Conservation (phyloP, 2,113 vertebrate species). For the Agapornis roseicollis region DNA sequence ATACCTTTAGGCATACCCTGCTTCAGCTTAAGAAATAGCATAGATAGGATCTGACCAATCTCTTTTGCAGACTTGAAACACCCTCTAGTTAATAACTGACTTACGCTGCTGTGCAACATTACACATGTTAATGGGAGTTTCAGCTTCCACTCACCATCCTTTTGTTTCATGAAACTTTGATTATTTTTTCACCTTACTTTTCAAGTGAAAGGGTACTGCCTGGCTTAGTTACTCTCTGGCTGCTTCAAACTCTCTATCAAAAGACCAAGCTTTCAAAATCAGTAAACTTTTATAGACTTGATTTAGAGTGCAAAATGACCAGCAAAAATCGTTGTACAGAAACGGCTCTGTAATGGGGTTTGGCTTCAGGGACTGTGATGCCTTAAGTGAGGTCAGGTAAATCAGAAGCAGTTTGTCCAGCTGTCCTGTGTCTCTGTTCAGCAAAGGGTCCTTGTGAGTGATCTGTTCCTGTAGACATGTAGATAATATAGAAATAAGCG, state of each 20-base stretch:
- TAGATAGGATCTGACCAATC: background rate
- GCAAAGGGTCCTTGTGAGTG: background rate
- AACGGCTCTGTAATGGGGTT: rapidly evolving
- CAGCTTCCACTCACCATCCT: background rate
- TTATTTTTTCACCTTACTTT: background rate
- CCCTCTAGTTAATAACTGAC: conserved; percentile 19
- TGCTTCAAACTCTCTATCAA: background rate
- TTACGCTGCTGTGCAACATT: background rate
- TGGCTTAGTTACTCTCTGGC: background rate
- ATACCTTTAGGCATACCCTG: background rate
- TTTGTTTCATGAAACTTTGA: background rate
- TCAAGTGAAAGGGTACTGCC: background rate
- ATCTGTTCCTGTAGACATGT: background rate
- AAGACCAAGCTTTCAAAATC: background rate
- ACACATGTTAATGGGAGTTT: background rate
- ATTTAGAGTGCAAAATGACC: background rate
- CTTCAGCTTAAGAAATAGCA: background rate
- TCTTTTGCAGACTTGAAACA: background rate
- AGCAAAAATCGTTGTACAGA: background rate
- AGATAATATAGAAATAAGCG: background rate
- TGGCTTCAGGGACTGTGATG: background rate
- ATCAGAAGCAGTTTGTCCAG: background rate
- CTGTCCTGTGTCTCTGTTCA: background rate
- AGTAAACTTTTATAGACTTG: background rate
- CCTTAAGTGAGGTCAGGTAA: background rate